Percentiles rank a stretch among this genome's conserved stretches.
Conservation (phyloP, 2,888 invertebrate genomes). For the Agrotis clavis region DNA sequence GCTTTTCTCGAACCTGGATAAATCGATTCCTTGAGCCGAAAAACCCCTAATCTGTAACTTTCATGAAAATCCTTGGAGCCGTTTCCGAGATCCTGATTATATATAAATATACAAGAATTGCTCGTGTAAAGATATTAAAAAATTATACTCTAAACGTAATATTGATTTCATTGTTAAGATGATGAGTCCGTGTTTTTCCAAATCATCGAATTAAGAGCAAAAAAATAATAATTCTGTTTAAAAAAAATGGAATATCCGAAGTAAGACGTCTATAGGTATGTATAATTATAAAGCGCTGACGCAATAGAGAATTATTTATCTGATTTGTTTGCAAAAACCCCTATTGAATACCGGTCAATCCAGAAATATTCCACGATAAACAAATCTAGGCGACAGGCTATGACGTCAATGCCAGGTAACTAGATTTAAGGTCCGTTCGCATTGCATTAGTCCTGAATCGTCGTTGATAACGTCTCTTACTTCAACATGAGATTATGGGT, state of each 20-base stretch:
- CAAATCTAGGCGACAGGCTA: too few relatives aligned
- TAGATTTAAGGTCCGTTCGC: conserved; percentile 31
- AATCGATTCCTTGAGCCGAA: too few relatives aligned
- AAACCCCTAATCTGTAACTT: too few relatives aligned
- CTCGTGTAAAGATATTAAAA: too few relatives aligned
- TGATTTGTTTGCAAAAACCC: conserved; percentile 14
- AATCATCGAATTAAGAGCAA: conserved; percentile 1
- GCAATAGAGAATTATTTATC: conserved; percentile 22
- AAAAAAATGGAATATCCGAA: conserved; percentile 24
- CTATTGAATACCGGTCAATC: neutral
- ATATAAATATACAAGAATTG: too few relatives aligned
- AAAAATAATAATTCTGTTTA: neutral
- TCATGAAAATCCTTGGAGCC: too few relatives aligned
- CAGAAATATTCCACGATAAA: conserved; percentile 31
- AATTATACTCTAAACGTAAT: conserved; percentile 1
- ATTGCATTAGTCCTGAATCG: neutral
- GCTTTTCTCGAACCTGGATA: too few relatives aligned
- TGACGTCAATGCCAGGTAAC: conserved; percentile 40
- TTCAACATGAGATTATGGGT: neutral
- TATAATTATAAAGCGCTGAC: conserved; percentile 32
- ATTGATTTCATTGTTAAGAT: neutral
- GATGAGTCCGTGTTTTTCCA: conserved; percentile 18
- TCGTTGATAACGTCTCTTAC: neutral
- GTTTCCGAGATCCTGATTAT: too few relatives aligned
- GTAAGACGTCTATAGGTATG: neutral